Percentiles rank a stretch among this genome's conserved stretches.
These are phyloP conservation scores for Psilopsiagon aymara DNA, from an alignment of 2,113 vertebrate genomes.

Conservation along the genomic window DNA sequence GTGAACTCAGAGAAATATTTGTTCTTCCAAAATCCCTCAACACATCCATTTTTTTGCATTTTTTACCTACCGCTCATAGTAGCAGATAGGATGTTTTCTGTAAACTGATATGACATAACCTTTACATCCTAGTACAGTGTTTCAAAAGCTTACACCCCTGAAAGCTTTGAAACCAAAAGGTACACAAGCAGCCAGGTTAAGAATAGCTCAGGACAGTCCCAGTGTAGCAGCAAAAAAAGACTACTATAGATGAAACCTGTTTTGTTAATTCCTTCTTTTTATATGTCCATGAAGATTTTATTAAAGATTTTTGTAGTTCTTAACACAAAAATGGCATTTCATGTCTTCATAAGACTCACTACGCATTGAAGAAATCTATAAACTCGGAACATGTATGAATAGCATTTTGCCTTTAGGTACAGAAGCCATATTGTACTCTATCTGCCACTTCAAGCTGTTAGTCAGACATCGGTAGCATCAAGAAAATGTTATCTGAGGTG, in stretches of 20 bases:
- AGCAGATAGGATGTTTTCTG: background rate
- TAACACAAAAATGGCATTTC: background rate
- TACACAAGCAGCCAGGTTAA: background rate
- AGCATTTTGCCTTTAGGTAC: background rate
- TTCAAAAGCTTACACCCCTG: background rate
- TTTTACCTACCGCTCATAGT: background rate
- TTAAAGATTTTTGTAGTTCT: background rate
- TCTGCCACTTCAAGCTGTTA: conserved; percentile 1
- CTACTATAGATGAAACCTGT: background rate
- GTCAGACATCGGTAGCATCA: background rate
- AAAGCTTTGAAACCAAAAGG: background rate
- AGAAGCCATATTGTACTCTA: background rate
- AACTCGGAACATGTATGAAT: background rate
- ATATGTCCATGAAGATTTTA: background rate
- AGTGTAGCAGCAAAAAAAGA: background rate
- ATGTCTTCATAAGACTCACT: background rate
- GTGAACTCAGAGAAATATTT: background rate
- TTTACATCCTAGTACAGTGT: background rate
- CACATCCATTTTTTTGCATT: background rate
- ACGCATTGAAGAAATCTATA: background rate
- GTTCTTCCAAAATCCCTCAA: background rate
- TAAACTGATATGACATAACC: background rate
- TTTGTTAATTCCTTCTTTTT: background rate
- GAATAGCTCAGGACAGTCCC: background rate
- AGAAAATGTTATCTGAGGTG: background rate